Evolutionary conservation across 2,888 invertebrate genomes (phyloP).

Genomic region (Philereme vetulata): DNA sequence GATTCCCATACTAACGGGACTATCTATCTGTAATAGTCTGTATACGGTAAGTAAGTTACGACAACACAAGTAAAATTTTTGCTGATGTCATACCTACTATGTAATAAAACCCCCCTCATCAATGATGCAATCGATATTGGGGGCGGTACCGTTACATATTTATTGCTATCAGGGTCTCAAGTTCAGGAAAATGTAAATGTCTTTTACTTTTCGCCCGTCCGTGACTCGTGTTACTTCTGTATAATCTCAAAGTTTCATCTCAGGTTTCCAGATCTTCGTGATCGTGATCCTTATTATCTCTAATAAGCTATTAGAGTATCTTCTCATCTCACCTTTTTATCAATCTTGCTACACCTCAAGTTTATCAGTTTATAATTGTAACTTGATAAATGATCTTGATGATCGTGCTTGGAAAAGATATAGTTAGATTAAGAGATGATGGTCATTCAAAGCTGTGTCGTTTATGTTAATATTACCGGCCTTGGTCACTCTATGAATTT

Average conservation of each 20-base stretch:
- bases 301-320: background rate
- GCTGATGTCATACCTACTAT: conserved; percentile 65
- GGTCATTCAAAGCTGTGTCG: conserved; percentile 40
- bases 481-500: conserved; percentile 44
- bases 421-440: conserved; percentile 35
- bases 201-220: conserved; percentile 40
- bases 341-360: conserved; percentile 2
- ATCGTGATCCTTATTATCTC: background rate
- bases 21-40: background rate
- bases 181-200: conserved; percentile 57
- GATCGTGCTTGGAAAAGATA: conserved; percentile 39
- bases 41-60: conserved; percentile 16
- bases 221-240: conserved; percentile 36
- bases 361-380: background rate
- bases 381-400: conserved; percentile 12
- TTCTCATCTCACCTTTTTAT: conserved; percentile 1
- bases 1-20: conserved; percentile 11
- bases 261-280: background rate
- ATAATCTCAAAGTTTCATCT: conserved; percentile 21
- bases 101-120: conserved; percentile 63
- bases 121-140: conserved; percentile 66
- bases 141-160: conserved; percentile 71
- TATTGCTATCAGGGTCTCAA: conserved; percentile 62
- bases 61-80: conserved; percentile 36
- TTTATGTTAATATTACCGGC: conserved; percentile 46